These are phyloP conservation scores for Ambastaia sidthimunki DNA, from an alignment of 2,797 vertebrate genomes.

Conservation along the genomic window DNA sequence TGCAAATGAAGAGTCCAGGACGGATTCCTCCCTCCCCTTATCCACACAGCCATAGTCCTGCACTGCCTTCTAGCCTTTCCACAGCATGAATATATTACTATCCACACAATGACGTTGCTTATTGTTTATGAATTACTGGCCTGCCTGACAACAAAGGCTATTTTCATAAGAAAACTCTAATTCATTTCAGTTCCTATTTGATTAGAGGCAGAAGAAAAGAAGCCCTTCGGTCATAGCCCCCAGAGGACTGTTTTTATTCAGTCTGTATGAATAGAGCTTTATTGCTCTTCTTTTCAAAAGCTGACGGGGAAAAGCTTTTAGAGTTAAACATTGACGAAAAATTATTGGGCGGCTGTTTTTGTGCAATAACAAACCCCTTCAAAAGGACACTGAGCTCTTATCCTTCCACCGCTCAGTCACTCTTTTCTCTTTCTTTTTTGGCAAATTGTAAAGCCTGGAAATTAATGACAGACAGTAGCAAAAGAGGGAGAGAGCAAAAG, in stretches of 20 bases:
- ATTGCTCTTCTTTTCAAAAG: slow-evolving; percentile 90
- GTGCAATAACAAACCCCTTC: slow-evolving; percentile 80
- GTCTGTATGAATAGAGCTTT: slow-evolving; percentile 87
- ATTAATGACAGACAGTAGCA: slow-evolving; percentile 87
- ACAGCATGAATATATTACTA: slow-evolving; percentile 92
- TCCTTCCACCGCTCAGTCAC: slow-evolving; percentile 75
- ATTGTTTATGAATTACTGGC: slow-evolving; percentile 94
- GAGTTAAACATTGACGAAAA: slow-evolving; percentile 93
- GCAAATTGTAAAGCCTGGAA: slow-evolving; percentile 83
- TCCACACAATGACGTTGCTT: slow-evolving; percentile 90
- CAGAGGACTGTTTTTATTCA: slow-evolving; percentile 90
- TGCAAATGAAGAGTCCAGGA: slow-evolving; percentile 59
- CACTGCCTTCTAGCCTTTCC: slow-evolving; percentile 75
- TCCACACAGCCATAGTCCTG: slow-evolving; percentile 58
- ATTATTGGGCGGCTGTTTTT: slow-evolving; percentile 90
- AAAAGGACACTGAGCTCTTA: slow-evolving; percentile 87
- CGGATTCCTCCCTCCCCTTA: slow-evolving; percentile 58
- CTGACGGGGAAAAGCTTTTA: slow-evolving; percentile 92
- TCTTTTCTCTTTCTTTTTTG: slow-evolving; percentile 69
- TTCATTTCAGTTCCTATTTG: slow-evolving; percentile 94
- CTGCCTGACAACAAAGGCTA: slow-evolving; percentile 91
- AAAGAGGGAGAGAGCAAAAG: slow-evolving; percentile 68
- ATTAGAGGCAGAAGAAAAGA: slow-evolving; percentile 91
- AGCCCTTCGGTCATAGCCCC: slow-evolving; percentile 84
- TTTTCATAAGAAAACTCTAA: slow-evolving; percentile 94